Evolutionary conservation across 2,888 invertebrate species (phyloP).

Genomic region (Drosophila fungiperda): DNA sequence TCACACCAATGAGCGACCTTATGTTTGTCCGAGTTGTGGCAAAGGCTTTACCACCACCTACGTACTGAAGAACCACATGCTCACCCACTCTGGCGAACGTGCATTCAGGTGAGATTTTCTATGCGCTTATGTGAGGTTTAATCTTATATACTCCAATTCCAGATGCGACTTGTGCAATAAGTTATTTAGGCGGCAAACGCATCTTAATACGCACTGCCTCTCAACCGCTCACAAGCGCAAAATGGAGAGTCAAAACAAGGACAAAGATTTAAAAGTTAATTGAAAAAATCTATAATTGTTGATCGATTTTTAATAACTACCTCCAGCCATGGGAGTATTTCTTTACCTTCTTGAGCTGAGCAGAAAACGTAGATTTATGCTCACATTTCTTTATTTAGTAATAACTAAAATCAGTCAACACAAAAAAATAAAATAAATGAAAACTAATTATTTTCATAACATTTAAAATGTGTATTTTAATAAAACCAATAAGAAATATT

Average conservation of each 20-base stretch:
- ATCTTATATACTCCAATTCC: background rate
- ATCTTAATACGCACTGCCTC: constrained; percentile 54
- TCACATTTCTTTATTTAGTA: background rate
- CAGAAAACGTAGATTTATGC: background rate
- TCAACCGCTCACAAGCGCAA: constrained; percentile 64
- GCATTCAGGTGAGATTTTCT: constrained; percentile 53
- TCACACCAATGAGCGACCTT: constrained; percentile 80
- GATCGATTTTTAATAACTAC: background rate
- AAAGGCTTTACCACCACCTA: constrained; percentile 75
- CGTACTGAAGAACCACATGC: constrained; percentile 69
- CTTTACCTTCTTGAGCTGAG: background rate
- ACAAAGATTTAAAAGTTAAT: constrained; percentile 4
- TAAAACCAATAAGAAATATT: too few relatives aligned
- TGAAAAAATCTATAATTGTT: background rate
- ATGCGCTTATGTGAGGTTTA: background rate
- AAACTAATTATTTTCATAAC: background rate
- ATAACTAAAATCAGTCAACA: background rate
- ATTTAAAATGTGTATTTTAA: background rate
- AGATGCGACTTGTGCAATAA: constrained; percentile 63
- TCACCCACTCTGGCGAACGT: constrained; percentile 70
- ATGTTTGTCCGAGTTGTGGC: constrained; percentile 66
- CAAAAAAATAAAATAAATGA: background rate
- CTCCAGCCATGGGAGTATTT: background rate
- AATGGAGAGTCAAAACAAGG: constrained; percentile 28
- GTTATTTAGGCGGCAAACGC: constrained; percentile 59